phyloP scores from a whole-genome alignment of 2,113 vertebrate genomes.

The Oenanthe oenanthe region DNA sequence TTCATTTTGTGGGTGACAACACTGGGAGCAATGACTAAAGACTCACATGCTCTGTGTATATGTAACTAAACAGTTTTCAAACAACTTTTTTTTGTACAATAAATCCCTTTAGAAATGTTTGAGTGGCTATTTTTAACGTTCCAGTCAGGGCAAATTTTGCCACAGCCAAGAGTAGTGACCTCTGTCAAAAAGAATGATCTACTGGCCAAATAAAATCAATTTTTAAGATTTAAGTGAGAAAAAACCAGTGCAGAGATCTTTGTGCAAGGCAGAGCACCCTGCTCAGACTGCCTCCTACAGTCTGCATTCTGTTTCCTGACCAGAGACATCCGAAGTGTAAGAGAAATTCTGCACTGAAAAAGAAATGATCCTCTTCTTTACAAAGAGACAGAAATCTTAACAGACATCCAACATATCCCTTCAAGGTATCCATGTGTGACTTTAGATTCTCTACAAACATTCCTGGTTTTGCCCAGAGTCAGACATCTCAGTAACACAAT shows the following conservation, averaged over 20 bases:
- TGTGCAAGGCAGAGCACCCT: background rate
- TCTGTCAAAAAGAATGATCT: background rate
- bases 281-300: background rate
- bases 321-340: background rate
- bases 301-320: background rate
- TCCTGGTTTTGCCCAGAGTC: background rate
- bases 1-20: background rate
- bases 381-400: background rate
- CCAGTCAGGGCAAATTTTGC: background rate
- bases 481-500: background rate
- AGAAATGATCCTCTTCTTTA: background rate
- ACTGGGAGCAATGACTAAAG: background rate
- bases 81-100: background rate
- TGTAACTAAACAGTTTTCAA: background rate
- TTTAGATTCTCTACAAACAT: background rate
- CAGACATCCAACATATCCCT: background rate
- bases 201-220: background rate
- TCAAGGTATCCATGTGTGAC: background rate
- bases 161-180: background rate
- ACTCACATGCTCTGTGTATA: background rate
- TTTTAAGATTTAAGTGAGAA: background rate
- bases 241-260: background rate
- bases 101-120: background rate
- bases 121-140: background rate
- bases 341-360: background rate